Conservation (phyloP, 2,113 vertebrate genomes). For the Pseudorectes ferrugineus region DNA sequence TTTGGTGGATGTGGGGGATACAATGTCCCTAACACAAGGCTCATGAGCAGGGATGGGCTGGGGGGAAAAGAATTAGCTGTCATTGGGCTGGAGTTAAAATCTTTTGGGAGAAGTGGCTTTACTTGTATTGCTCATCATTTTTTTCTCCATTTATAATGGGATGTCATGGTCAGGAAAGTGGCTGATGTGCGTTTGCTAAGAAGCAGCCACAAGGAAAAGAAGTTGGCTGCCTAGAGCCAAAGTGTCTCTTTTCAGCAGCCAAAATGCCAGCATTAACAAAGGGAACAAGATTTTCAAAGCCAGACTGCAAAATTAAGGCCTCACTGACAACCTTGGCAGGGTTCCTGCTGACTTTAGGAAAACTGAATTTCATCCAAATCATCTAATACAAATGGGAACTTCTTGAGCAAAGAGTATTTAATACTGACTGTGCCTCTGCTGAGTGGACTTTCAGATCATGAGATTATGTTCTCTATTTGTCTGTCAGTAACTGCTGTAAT, state of each 20-base stretch:
- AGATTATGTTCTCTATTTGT: constrained; percentile 7
- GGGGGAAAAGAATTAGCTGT: not conserved
- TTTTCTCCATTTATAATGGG: not conserved
- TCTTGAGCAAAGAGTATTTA: constrained; percentile 5
- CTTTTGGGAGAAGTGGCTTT: not conserved
- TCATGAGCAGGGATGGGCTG: not conserved
- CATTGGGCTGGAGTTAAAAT: not conserved
- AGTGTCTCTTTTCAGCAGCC: not conserved
- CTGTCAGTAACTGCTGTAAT: not conserved
- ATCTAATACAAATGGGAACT: not conserved
- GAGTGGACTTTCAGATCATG: not conserved
- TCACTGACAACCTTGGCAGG: not conserved
- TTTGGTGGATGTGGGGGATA: not conserved
- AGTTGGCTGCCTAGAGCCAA: not conserved
- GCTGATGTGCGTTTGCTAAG: not conserved
- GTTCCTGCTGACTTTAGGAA: not conserved
- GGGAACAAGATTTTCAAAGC: not conserved
- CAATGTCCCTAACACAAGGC: not conserved
- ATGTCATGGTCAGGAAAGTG: not conserved
- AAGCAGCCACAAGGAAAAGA: not conserved
- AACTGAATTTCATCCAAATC: constrained; percentile 8
- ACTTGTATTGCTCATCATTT: not conserved
- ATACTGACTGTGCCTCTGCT: not conserved
- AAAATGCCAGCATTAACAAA: not conserved
- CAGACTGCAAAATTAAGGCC: not conserved